These are phyloP conservation scores for Chaitophorus viminalis DNA, from an alignment of 2,888 invertebrate species.

Conservation along the genomic window DNA sequence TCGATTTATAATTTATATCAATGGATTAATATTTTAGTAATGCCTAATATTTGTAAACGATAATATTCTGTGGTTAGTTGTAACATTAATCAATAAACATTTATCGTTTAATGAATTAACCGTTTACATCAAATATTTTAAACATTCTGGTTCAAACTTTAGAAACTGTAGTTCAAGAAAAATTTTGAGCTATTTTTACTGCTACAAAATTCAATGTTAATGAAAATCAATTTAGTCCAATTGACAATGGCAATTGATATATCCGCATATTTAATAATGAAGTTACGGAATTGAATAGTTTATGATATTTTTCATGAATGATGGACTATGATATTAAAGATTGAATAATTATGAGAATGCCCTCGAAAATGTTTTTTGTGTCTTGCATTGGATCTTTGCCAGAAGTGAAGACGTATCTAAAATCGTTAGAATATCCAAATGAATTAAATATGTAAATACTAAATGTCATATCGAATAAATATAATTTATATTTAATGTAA, in stretches of 20 bases:
- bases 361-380: neutral
- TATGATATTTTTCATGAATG: neutral
- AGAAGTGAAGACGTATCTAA: neutral
- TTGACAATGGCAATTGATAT: neutral
- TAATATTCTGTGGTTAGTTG: neutral
- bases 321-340: neutral
- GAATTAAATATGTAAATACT: neutral
- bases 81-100: neutral
- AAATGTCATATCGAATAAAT: neutral
- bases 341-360: neutral
- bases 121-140: neutral
- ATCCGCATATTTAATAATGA: neutral
- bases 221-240: neutral
- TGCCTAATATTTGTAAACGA: too few species aligned
- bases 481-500: neutral
- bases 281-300: neutral
- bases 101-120: neutral
- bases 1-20: too few species aligned
- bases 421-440: neutral
- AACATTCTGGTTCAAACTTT: neutral
- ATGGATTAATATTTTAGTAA: too few species aligned
- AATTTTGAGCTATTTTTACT: neutral
- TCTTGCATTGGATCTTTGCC: neutral
- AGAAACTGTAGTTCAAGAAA: neutral
- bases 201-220: neutral